Conservation (phyloP, 2,888 invertebrate species). For the Epinotia ramella region DNA sequence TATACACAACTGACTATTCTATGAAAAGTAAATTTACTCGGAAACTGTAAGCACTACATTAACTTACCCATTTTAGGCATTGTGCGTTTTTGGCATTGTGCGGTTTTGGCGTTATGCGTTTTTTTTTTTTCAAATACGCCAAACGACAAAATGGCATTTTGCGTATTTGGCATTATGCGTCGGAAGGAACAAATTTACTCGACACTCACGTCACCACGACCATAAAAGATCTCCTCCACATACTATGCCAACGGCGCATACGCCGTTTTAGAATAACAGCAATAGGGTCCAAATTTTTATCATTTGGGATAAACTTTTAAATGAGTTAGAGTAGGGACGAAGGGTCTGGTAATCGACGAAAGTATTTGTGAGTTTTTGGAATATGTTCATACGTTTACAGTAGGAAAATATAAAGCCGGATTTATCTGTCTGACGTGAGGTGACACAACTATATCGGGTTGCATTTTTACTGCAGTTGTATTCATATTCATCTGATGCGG, state of each 20-base stretch:
- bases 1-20: too few species aligned
- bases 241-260: neutral
- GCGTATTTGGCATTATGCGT: too few species aligned
- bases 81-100: too few species aligned
- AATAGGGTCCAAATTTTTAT: conserved; percentile 57
- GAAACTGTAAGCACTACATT: too few species aligned
- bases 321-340: conserved; percentile 14
- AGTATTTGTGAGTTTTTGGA: conserved; percentile 9
- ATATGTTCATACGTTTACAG: neutral
- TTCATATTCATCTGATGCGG: too few species aligned
- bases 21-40: too few species aligned
- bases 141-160: too few species aligned
- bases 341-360: conserved; percentile 23
- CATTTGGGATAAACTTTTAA: conserved; percentile 41
- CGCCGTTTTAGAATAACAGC: conserved; percentile 8
- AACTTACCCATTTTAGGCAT: too few species aligned
- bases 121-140: too few species aligned
- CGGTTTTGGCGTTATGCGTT: too few species aligned
- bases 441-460: too few species aligned
- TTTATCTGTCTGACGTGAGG: neutral
- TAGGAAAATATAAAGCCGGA: neutral
- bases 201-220: conserved; percentile 42
- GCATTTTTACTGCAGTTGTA: too few species aligned
- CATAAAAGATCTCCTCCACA: neutral
- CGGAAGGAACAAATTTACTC: conserved; percentile 65